Percentiles rank a stretch among this genome's conserved stretches.
Conservation (phyloP, 2,888 invertebrate species). For the Tetheella fluctuosa region DNA sequence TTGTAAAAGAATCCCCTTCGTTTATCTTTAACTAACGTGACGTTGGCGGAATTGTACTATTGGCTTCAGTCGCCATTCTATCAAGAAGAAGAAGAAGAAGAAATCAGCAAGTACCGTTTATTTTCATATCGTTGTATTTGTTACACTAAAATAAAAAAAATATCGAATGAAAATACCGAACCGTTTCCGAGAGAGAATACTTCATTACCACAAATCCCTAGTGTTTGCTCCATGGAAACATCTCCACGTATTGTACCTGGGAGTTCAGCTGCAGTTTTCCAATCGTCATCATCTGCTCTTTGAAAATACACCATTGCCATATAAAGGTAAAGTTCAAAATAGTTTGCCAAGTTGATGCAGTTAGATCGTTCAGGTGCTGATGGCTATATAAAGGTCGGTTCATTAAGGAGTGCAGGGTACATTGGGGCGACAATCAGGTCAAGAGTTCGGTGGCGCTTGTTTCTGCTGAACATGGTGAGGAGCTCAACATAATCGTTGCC, state of each 20-base stretch:
- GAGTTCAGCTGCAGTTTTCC: neutral
- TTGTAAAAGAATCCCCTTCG: too few species aligned
- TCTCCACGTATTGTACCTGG: neutral
- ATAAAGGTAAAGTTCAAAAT: neutral
- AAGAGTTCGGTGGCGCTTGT: conserved; percentile 16
- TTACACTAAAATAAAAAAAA: too few species aligned
- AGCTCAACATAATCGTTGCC: neutral
- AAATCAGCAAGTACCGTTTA: too few species aligned
- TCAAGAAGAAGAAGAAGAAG: too few species aligned
- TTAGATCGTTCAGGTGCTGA: neutral
- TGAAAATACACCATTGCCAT: neutral
- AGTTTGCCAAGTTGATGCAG: neutral
- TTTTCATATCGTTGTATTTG: too few species aligned
- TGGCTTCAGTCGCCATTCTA: too few species aligned
- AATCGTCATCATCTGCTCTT: neutral
- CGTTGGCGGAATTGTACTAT: too few species aligned
- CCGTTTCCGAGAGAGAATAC: neutral
- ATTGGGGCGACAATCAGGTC: neutral
- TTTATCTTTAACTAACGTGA: too few species aligned
- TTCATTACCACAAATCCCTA: neutral
- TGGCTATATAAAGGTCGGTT: conserved; percentile 10
- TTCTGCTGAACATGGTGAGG: neutral
- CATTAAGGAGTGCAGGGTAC: conserved; percentile 13
- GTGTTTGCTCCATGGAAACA: neutral
- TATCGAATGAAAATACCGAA: neutral